These are phyloP conservation scores for Drosophila serrata DNA, from an alignment of 1,140 invertebrate genomes.

Conservation along the genomic window DNA sequence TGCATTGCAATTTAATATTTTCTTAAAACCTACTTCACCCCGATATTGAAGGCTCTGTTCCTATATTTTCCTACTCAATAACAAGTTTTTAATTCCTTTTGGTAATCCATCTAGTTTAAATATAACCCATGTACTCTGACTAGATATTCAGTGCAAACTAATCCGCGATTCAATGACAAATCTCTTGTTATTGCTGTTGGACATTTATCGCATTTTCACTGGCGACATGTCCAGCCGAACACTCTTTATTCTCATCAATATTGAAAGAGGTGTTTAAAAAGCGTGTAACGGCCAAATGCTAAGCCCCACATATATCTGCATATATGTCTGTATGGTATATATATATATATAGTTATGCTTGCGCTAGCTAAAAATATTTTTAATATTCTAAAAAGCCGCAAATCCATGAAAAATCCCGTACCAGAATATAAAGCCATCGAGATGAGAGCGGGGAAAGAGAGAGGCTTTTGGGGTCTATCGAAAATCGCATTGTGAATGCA, in stretches of 20 bases:
- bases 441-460: constrained; percentile 10
- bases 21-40: not conserved
- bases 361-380: constrained; percentile 60
- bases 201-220: constrained; percentile 51
- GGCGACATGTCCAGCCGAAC: constrained; percentile 16
- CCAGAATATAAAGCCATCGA: constrained; percentile 40
- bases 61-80: not conserved
- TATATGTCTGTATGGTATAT: not conserved
- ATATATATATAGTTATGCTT: not conserved
- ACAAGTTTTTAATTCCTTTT: not conserved
- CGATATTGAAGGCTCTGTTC: not conserved
- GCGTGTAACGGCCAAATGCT: constrained; percentile 69
- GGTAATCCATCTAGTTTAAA: constrained; percentile 19
- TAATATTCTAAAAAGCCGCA: constrained; percentile 84
- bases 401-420: constrained; percentile 70
- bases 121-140: constrained; percentile 7
- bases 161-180: constrained; percentile 30
- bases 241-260: constrained; percentile 71
- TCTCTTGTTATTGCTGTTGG: constrained; percentile 37
- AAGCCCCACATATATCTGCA: constrained; percentile 31
- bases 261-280: constrained; percentile 74
- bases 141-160: constrained; percentile 25
- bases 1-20: not conserved
- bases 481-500: constrained; percentile 66
- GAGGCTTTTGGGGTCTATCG: constrained; percentile 31